Evolutionary conservation across 2,113 vertebrate genomes (phyloP).

Genomic region (Nyctereutes procyonoides): DNA sequence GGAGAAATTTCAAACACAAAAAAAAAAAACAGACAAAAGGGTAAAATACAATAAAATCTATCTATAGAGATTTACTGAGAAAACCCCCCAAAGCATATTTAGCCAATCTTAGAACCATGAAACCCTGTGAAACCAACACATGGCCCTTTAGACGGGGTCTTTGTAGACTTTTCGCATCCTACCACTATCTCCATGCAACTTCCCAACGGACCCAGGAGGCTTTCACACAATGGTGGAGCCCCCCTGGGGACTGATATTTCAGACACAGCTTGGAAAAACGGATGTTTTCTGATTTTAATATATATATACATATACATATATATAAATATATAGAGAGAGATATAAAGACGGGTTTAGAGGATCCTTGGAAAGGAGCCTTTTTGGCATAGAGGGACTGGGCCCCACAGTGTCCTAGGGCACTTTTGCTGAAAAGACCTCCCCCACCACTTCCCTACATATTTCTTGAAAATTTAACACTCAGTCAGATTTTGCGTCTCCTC

Average conservation of each 20-base stretch:
- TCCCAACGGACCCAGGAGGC: constrained; percentile 77
- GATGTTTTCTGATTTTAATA: not conserved
- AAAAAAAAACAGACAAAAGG: constrained; percentile 91
- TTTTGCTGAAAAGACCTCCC: not conserved
- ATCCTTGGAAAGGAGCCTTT: not conserved
- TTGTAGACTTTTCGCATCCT: constrained; percentile 79
- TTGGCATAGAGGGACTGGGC: not conserved
- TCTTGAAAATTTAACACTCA: not conserved
- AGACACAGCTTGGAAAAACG: constrained; percentile 43
- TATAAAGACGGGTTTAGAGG: not conserved
- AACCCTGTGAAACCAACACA: constrained; percentile 89
- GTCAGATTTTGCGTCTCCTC: not conserved
- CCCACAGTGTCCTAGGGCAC: not conserved
- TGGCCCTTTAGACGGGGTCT: constrained; percentile 85
- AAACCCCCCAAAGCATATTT: constrained; percentile 90
- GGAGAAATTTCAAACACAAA: constrained; percentile 89
- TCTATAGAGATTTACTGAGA: constrained; percentile 93
- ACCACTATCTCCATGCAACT: constrained; percentile 78
- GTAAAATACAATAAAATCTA: constrained; percentile 92
- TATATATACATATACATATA: not conserved
- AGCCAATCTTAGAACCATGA: constrained; percentile 91
- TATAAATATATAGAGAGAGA: not conserved
- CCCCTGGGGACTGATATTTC: constrained; percentile 39
- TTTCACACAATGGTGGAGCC: constrained; percentile 78
- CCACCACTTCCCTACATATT: not conserved